Conservation (phyloP, 2,888 invertebrate genomes). For the Cataglyphis rosenhaueri region DNA sequence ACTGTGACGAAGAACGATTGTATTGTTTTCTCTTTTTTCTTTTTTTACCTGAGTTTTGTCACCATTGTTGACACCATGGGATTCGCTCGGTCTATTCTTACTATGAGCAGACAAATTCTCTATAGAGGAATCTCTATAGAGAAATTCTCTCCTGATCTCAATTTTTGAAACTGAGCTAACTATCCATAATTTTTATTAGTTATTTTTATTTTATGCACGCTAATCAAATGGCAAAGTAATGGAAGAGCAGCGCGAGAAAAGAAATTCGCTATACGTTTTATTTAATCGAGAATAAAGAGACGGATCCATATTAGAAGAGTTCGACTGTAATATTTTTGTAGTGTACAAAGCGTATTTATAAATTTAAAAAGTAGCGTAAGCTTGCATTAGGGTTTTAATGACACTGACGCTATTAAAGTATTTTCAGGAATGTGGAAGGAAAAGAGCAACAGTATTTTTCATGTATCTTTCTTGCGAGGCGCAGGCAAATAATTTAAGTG, state of each 20-base stretch:
- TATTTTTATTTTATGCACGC: conserved; percentile 10
- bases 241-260: neutral
- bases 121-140: too few species aligned
- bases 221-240: neutral
- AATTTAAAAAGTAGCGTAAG: conserved; percentile 20
- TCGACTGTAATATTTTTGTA: conserved; percentile 25
- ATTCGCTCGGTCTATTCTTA: neutral
- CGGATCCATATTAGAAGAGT: neutral
- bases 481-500: neutral
- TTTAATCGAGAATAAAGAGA: neutral
- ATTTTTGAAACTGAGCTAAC: neutral
- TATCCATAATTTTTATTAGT: neutral
- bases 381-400: conserved; percentile 7
- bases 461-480: neutral
- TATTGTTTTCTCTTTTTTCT: neutral
- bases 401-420: neutral
- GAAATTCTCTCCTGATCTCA: too few species aligned
- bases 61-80: neutral
- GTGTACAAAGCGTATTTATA: conserved; percentile 1
- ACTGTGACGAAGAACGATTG: too few species aligned
- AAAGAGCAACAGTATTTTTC: neutral
- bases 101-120: neutral
- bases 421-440: neutral
- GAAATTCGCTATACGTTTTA: neutral
- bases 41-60: neutral